These are phyloP conservation scores for Drosophila subsilvestris DNA, from an alignment of 2,888 invertebrate species.

Conservation along the genomic window DNA sequence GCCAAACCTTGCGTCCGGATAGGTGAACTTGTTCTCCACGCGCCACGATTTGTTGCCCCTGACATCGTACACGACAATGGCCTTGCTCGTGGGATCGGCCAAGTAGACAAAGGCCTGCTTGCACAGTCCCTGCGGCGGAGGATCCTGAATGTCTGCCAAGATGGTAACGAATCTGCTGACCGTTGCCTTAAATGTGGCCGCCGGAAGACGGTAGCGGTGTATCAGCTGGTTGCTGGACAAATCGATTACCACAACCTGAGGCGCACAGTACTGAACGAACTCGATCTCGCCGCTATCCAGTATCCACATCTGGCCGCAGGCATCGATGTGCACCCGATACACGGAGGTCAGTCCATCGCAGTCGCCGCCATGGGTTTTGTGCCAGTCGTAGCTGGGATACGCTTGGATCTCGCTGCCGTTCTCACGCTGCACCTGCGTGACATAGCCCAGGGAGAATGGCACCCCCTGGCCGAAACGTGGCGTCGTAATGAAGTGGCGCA, in stretches of 20 bases:
- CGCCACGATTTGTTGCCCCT: conserved; percentile 85
- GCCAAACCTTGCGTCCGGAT: conserved; percentile 86
- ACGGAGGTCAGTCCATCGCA: conserved; percentile 90
- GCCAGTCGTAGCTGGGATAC: conserved; percentile 88
- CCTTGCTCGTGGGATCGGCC: conserved; percentile 86
- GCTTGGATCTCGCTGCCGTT: conserved; percentile 84
- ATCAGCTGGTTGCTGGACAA: conserved; percentile 86
- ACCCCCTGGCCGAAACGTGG: conserved; percentile 90
- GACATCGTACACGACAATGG: conserved; percentile 87
- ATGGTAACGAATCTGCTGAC: conserved; percentile 80
- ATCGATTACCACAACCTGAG: conserved; percentile 90
- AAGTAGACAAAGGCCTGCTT: conserved; percentile 86
- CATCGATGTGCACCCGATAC: conserved; percentile 89
- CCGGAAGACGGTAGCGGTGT: conserved; percentile 77
- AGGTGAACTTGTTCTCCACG: conserved; percentile 85
- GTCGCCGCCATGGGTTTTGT: conserved; percentile 85
- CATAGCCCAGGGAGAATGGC: conserved; percentile 89
- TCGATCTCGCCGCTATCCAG: conserved; percentile 87
- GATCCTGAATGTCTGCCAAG: conserved; percentile 85
- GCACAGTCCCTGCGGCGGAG: conserved; percentile 83
- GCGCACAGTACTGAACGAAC: conserved; percentile 87
- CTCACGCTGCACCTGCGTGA: conserved; percentile 85
- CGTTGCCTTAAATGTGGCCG: conserved; percentile 58
- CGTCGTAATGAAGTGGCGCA: conserved; percentile 87
- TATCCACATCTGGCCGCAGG: conserved; percentile 87